Evolutionary conservation across 2,797 vertebrate species (phyloP).

Genomic region (Tenualosa ilisha): DNA sequence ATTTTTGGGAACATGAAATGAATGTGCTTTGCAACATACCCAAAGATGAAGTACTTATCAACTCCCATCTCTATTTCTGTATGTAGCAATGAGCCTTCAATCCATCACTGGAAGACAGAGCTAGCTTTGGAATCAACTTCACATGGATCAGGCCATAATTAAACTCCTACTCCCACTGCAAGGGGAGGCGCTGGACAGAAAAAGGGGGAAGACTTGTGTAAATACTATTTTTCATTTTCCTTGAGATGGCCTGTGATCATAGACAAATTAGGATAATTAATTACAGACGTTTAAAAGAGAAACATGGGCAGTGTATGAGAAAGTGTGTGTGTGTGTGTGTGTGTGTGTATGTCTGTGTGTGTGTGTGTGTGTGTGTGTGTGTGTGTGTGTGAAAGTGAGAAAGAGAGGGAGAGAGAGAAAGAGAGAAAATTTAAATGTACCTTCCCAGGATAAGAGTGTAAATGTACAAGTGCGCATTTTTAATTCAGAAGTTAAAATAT

Average conservation of each 20-base stretch:
- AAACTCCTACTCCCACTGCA: constrained; percentile 28
- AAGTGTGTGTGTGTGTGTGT: constrained; percentile 42
- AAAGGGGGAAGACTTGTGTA: constrained; percentile 60
- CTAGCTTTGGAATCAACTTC: constrained; percentile 40
- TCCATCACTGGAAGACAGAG: background rate
- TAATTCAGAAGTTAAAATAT: constrained; percentile 30
- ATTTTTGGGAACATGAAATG: background rate
- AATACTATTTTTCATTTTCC: constrained; percentile 74
- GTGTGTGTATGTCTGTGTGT: background rate
- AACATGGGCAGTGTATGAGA: constrained; percentile 27
- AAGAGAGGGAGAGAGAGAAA: too few relatives aligned
- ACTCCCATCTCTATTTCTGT: constrained; percentile 1
- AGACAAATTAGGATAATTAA: constrained; percentile 36
- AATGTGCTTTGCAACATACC: background rate
- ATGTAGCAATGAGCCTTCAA: background rate
- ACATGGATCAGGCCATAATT: constrained; percentile 36
- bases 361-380: too few relatives aligned
- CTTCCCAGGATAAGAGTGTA: constrained; percentile 48
- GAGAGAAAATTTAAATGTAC: too few relatives aligned
- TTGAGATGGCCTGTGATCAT: constrained; percentile 57
- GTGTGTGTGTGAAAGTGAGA: too few relatives aligned
- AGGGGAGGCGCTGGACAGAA: constrained; percentile 11
- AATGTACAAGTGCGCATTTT: background rate
- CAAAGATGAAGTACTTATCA: background rate
- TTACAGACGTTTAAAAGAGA: constrained; percentile 29